Percentiles rank a stretch among this genome's conserved stretches.
These are phyloP conservation scores for Dufourea novaeangliae DNA, from an alignment of 1,140 invertebrate species.

Conservation along the genomic window DNA sequence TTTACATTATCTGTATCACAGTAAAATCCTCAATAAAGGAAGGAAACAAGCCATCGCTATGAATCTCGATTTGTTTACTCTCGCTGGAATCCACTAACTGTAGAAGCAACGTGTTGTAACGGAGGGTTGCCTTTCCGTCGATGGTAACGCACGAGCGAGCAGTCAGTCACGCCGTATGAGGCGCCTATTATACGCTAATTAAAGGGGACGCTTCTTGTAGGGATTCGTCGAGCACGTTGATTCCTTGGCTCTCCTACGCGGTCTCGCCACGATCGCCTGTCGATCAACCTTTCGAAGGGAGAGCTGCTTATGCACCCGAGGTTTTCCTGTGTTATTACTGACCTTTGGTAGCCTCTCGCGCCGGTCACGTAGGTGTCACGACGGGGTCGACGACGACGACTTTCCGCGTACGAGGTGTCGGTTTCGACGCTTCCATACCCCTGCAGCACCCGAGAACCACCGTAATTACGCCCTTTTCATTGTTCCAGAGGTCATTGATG, in stretches of 20 bases:
- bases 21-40: no score
- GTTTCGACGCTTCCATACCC: conserved; percentile 20
- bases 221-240: conserved; percentile 11
- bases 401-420: conserved; percentile 13
- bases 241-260: not conserved
- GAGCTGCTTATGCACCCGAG: not conserved
- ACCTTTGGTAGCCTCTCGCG: conserved; percentile 26
- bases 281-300: conserved; percentile 26
- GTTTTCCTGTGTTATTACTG: conserved; percentile 8
- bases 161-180: conserved; percentile 27
- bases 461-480: conserved; percentile 16
- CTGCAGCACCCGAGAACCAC: no score
- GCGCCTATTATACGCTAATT: conserved; percentile 64
- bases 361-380: conserved; percentile 38
- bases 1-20: no score
- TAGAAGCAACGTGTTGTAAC: no score
- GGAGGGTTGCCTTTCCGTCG: not conserved
- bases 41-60: no score
- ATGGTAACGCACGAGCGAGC: conserved; percentile 8
- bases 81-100: not conserved
- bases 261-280: not conserved
- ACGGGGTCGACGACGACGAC: not conserved
- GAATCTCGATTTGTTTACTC: not conserved
- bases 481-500: no score
- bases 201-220: conserved; percentile 51